Evolutionary conservation across 2,113 vertebrate species (phyloP), one percentile per base, ranked within the genome.

Genomic region (Catharus bicknelli): DNA sequence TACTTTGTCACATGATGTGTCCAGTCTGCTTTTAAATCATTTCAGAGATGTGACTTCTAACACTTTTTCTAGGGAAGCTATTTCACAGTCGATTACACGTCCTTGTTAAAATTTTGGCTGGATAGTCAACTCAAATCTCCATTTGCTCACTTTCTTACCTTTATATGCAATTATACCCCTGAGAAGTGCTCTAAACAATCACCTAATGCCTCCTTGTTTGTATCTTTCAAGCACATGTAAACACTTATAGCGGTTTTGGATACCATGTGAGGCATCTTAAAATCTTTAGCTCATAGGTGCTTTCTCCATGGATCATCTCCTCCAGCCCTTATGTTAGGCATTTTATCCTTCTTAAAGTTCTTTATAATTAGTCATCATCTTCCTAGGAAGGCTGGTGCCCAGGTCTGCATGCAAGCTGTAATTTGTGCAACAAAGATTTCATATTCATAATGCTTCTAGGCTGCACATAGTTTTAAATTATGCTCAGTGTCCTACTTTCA

Each of bases 31-130:
- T 94, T 86, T 90, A 95, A 95, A 95, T 95, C 47, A 82, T 94
- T 88, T 86, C 45, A 85, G 82, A 86, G 73, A 91, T 85, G 69
- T 83, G 86, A 79, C 85, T 95, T 83, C 68, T 88, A 83, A 76
- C 82, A 77, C 75, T 83, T 88, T 83, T 92, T 78, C 86, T 61
- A 38, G 81, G 57, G 54, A 96, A 96, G 91, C 75, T 95, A 94
- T 97, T 96, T 96, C 91, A 91, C 94, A 96, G 91, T 82, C 69
- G 82, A 61, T 96, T 95, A 95, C 88, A 96, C 2, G 10, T 63
- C 58, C 73, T 82, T 96, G 81, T 96, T 96, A 96, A 90, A 95
- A 89, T 86, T 90, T 95, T 93, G 85, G 43, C 69, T 93, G 66
- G 85, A 32, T 90, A 93, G 82, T 95, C 82, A 92, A 79, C 43